Conservation (phyloP, 2,888 invertebrate genomes). For the Phlogophora meticulosa region DNA sequence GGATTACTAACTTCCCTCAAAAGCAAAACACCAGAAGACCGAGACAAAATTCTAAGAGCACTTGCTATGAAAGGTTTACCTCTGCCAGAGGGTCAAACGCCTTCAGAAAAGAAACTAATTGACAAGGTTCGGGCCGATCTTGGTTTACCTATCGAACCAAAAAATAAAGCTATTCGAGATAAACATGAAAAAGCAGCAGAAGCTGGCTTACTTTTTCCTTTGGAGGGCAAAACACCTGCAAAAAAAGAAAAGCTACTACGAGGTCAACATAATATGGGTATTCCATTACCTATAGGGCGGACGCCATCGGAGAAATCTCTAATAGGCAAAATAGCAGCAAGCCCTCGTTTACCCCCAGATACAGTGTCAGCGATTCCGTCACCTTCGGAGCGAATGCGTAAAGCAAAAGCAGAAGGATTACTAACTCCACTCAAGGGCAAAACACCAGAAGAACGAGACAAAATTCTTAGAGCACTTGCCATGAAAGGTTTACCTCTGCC, state of each 20-base stretch:
- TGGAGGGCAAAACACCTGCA: slow-evolving; percentile 17
- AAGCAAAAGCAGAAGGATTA: slow-evolving; percentile 65
- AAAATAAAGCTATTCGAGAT: not conserved
- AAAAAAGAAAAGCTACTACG: slow-evolving; percentile 49
- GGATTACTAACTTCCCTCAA: slow-evolving; percentile 35
- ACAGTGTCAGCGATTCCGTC: not conserved
- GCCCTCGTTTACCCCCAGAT: not conserved
- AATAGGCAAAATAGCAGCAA: slow-evolving; percentile 32
- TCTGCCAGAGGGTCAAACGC: slow-evolving; percentile 61
- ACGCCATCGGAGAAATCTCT: slow-evolving; percentile 30
- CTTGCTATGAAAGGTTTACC: slow-evolving; percentile 55
- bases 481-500: slow-evolving; percentile 30
- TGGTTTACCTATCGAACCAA: slow-evolving; percentile 8
- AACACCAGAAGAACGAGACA: slow-evolving; percentile 27
- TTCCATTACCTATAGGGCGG: slow-evolving; percentile 44
- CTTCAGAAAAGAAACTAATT: slow-evolving; percentile 55
- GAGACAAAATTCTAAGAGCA: slow-evolving; percentile 65
- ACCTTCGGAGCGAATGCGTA: slow-evolving; percentile 53
- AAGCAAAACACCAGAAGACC: slow-evolving; percentile 65
- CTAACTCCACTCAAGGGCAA: slow-evolving; percentile 32
- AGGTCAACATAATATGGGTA: slow-evolving; percentile 22
- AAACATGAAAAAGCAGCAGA: slow-evolving; percentile 13
- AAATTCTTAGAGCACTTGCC: slow-evolving; percentile 24
- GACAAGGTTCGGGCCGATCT: not conserved
- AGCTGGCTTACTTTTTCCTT: not conserved